Evolutionary conservation across 2,888 invertebrate genomes (phyloP), one percentile per base, ranked within the genome.

Genomic region (Ophioninae sp.): DNA sequence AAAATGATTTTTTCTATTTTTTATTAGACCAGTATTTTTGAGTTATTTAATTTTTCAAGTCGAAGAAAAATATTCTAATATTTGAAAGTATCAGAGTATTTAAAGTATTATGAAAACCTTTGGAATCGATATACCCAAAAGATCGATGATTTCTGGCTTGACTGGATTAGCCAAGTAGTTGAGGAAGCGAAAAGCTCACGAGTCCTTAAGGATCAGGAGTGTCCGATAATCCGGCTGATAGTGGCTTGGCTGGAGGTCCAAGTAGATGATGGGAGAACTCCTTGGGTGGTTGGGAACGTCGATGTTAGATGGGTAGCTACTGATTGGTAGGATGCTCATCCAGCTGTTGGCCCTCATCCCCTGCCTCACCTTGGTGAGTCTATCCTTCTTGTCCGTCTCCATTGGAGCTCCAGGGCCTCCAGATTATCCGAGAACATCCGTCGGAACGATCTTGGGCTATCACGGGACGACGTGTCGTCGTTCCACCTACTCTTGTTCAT

Each of bases 301-400:
- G 63, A 75, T 68, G 51, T 68, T 63, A 56, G 63, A 30, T 63
- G 10, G 68, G 64, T 44, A 69, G 74, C 69, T 69, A 75, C 68
- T 75, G 61, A 69, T 75, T 80, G 80, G 74, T 69, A 74, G 56
- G 56, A 56, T 74, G 63, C 56, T 68, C 63, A 69, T 75, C 63
- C 39, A 63, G 74, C 68, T 56, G 68, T 64, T 80, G 44, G 7
- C 39, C 63, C 51, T 61, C 74, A 37, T 20, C 30, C 64, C 17
- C 22, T 13, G 10, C 37, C 9, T 3, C 2, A 30, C 30, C 3
- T 67, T 56, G 37, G 51, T 75, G 13, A 68, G 20, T 79, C 30
- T 51, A 51, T 51, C 51, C 20, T 51, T 30, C 41, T 67, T 23
- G 44, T 61, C 44, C 44, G 67, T 65, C 44, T 41, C 63, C 37